Conservation (phyloP, 2,888 invertebrate genomes). For the Galerucella pusilla region DNA sequence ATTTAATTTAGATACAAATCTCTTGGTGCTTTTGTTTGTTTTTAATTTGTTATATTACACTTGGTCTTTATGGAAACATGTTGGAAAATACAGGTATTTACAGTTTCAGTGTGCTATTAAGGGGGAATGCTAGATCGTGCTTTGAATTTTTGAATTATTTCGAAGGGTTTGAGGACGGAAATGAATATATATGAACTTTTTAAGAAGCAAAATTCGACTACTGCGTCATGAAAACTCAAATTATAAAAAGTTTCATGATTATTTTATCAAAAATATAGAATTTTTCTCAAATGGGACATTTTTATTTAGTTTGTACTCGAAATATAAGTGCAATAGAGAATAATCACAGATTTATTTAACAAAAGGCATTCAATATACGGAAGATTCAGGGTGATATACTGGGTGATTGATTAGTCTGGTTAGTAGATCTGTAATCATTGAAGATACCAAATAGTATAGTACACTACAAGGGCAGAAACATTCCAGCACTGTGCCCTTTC, state of each 20-base stretch:
- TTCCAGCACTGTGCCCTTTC: too few species aligned
- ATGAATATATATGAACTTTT: slow-evolving; percentile 1
- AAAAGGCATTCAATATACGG: too few species aligned
- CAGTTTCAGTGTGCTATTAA: slow-evolving; percentile 3
- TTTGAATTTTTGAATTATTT: neutral
- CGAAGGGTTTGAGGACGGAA: neutral
- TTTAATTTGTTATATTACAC: slow-evolving; percentile 2
- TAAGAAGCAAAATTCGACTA: neutral
- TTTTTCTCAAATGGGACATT: neutral
- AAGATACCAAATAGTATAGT: too few species aligned
- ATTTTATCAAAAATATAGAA: neutral
- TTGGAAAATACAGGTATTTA: slow-evolving; percentile 5
- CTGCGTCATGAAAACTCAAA: neutral
- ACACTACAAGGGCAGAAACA: too few species aligned
- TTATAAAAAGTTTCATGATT: neutral
- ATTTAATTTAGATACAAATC: neutral
- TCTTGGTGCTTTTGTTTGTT: neutral
- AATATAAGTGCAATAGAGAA: too few species aligned
- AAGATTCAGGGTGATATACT: too few species aligned
- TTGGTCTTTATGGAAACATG: neutral
- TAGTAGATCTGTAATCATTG: too few species aligned
- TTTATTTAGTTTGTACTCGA: neutral
- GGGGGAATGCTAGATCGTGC: neutral
- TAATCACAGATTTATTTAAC: too few species aligned
- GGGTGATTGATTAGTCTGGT: too few species aligned